Conservation (phyloP, 2,888 invertebrate genomes). For the Villa cingulata region DNA sequence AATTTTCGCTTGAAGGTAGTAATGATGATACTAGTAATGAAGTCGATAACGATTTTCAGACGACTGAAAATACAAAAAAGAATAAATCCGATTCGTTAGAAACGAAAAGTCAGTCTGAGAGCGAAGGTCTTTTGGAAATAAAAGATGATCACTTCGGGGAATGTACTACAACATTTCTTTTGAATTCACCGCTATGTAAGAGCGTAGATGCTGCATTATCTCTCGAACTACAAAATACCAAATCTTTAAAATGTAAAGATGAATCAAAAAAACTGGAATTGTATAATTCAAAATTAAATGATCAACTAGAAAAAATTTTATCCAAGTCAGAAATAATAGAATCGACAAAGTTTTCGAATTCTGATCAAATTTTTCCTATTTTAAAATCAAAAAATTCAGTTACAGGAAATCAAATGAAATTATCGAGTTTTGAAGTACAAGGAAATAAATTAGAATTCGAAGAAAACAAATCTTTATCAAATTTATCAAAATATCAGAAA, state of each 20-base stretch:
- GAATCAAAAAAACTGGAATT: not conserved
- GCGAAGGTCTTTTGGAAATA: conserved; percentile 38
- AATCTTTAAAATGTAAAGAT: not conserved
- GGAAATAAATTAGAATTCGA: too few species aligned
- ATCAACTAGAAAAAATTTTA: conserved; percentile 17
- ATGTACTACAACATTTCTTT: conserved; percentile 25
- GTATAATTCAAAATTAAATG: conserved; percentile 3
- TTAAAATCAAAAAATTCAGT: not conserved
- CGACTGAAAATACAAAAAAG: not conserved
- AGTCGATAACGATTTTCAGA: not conserved
- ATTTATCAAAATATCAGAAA: conserved; percentile 7
- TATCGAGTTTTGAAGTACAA: too few species aligned
- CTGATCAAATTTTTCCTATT: not conserved
- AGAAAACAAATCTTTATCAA: too few species aligned
- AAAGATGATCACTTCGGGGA: conserved; percentile 52
- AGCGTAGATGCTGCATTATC: conserved; percentile 22
- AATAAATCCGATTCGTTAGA: conserved; percentile 5
- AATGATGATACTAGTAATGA: conserved; percentile 10
- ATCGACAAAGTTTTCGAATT: not conserved
- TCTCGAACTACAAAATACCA: not conserved
- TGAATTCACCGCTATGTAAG: conserved; percentile 21
- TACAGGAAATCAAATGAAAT: conserved; percentile 2
- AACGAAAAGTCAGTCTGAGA: conserved; percentile 1
- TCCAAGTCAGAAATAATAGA: conserved; percentile 32
- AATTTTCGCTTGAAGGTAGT: conserved; percentile 1